Percentiles rank a stretch among this genome's conserved stretches.
Conservation (phyloP, 2,113 vertebrate genomes). For the Malaclemys terrapin region DNA sequence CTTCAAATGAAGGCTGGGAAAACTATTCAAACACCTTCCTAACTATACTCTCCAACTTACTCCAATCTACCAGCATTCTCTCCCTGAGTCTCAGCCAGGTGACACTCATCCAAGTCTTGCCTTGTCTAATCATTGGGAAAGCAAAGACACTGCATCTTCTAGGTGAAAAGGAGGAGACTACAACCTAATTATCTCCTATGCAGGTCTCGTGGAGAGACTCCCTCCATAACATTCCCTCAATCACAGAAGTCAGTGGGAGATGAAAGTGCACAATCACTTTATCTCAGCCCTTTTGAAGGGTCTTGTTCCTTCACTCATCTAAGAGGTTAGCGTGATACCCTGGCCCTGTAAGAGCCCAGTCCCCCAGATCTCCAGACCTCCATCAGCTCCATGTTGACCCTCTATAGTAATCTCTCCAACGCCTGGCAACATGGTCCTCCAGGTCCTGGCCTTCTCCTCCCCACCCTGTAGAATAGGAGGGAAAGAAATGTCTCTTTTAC, state of each 20-base stretch:
- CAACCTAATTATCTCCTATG: not conserved
- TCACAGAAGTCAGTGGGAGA: too few species aligned
- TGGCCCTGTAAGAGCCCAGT: not conserved
- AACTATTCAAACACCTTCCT: constrained; percentile 50
- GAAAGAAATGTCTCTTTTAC: too few species aligned
- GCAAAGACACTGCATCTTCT: not conserved
- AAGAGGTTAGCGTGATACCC: not conserved
- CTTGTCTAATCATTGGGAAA: too few species aligned
- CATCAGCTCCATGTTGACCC: not conserved
- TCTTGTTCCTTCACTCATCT: not conserved
- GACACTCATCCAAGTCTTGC: not conserved
- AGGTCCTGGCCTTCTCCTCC: not conserved
- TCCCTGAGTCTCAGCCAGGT: constrained; percentile 32
- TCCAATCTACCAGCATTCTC: not conserved
- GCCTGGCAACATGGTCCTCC: not conserved
- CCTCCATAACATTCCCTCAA: not conserved
- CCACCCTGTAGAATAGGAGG: too few species aligned
- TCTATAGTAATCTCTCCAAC: not conserved
- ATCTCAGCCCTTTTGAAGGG: not conserved
- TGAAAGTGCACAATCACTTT: not conserved
- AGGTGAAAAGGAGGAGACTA: not conserved
- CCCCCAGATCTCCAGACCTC: not conserved
- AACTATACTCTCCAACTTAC: not conserved
- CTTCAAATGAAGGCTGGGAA: constrained; percentile 35
- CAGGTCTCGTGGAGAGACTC: not conserved